These are phyloP conservation scores for Tetanocera ferruginea DNA, from an alignment of 2,888 invertebrate species.

Conservation along the genomic window DNA sequence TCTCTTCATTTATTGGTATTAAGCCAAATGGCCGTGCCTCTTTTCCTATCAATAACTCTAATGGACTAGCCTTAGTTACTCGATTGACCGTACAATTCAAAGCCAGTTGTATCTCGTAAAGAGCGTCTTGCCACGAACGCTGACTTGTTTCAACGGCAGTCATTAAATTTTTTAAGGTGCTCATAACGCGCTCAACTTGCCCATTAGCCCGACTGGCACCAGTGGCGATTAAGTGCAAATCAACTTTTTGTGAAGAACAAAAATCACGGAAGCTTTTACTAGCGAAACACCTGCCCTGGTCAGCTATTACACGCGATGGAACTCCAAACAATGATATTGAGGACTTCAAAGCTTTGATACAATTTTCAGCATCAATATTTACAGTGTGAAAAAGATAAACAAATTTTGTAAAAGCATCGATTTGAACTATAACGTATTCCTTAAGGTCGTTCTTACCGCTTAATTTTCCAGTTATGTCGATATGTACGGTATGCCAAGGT, in stretches of 20 bases:
- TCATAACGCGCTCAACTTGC: no score
- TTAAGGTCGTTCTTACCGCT: no score
- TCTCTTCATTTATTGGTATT: background rate
- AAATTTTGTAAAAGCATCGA: no score
- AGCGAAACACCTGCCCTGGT: conserved; percentile 44
- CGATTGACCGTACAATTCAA: conserved; percentile 23
- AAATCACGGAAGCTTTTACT: no score
- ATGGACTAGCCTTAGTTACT: conserved; percentile 25
- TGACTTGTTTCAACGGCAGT: conserved; percentile 46
- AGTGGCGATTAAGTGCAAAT: conserved; percentile 43
- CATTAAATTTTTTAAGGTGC: conserved; percentile 45
- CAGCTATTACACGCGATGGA: conserved; percentile 37
- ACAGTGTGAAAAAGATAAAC: no score
- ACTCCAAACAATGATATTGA: conserved; percentile 35
- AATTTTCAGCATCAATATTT: no score
- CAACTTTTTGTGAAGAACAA: conserved; percentile 40
- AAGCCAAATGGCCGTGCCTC: conserved; percentile 27
- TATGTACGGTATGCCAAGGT: no score
- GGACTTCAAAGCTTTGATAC: no score
- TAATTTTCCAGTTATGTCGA: no score
- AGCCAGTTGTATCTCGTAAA: conserved; percentile 37
- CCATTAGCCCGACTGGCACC: conserved; percentile 34
- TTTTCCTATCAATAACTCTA: conserved; percentile 34
- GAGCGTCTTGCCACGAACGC: conserved; percentile 44
- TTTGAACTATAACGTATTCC: no score